Evolutionary conservation across 2,113 vertebrate species (phyloP), one percentile per base, ranked within the genome.

Genomic region (Mungos mungo): DNA sequence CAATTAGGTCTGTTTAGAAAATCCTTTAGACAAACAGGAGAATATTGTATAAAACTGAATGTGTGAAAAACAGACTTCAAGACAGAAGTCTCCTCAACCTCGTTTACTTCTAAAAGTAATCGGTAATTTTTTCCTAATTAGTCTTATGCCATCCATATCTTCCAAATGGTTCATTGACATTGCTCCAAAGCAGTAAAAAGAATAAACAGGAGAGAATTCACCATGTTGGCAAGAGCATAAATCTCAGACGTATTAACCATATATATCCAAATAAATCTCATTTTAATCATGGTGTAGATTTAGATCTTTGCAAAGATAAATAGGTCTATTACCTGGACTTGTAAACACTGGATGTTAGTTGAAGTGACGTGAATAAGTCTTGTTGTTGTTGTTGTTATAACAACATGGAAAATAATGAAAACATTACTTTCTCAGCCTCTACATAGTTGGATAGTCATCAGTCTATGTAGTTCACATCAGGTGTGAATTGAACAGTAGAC

Each of bases 61-160:
- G 71, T 74, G 4, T 96, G 93, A 94, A 96, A 82, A 91, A 86
- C 35, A 89, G 79, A 85, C 66, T 95, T 86, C 76, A 76, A 96
- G 65, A 93, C 47, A 86, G 14, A 91, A 52, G 38, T 96, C 79
- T 90, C 72, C 29, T 96, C 41, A 80, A 15, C 33, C 41, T 94
- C 31, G 31, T 94, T 97, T 95, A 88, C 50, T 96, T 97, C 29
- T 92, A n/a, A 96, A 23, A 66, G 57, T 93, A 69, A 41, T 92
- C 89, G 13, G 68, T 93, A 93, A 87, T 92, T 97, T 97, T 96
- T 96, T 47, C 69, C 72, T 88, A 97, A 82, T 97, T 92, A 90
- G 60, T 79, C 82, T 98, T 97, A 88, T 0, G 2, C 41, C 89
- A 88, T 97, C 45, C 93, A 3, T 97, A 97, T 97, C 63, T 97